These are phyloP conservation scores for Allolobophora icterica DNA, from an alignment of 2,888 invertebrate species.

Conservation along the genomic window DNA sequence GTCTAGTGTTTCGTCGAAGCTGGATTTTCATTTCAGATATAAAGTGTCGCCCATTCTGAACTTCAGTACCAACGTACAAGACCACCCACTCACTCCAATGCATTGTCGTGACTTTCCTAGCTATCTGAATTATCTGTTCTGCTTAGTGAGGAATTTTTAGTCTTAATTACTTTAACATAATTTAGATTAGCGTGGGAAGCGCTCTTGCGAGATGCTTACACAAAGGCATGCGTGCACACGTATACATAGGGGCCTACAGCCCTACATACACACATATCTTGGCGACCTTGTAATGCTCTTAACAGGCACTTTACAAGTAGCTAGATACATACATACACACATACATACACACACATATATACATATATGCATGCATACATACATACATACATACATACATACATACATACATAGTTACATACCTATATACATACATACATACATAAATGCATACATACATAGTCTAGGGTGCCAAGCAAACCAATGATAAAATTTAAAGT, in stretches of 20 bases:
- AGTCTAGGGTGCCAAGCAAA: no score
- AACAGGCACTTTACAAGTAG: no score
- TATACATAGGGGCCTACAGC: no score
- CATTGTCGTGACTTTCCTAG: not conserved
- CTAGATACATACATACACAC: conserved; percentile 35
- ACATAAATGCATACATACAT: conserved; percentile 34
- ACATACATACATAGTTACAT: conserved; percentile 43
- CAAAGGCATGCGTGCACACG: no score
- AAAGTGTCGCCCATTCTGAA: not conserved
- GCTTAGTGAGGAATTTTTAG: not conserved
- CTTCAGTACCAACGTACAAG: not conserved
- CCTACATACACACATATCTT: conserved; percentile 38
- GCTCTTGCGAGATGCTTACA: not conserved
- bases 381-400: conserved; percentile 44
- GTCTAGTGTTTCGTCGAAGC: not conserved
- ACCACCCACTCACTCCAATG: not conserved
- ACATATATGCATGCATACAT: conserved; percentile 29
- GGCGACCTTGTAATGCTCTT: no score
- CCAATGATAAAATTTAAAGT: no score
- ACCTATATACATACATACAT: conserved; percentile 38
- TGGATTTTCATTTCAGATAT: not conserved
- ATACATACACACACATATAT: conserved; percentile 34
- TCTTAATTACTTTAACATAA: not conserved
- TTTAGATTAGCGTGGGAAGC: not conserved
- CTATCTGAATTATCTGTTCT: not conserved